Conservation (phyloP, 2,113 vertebrate species). For the Tragelaphus buxtoni region DNA sequence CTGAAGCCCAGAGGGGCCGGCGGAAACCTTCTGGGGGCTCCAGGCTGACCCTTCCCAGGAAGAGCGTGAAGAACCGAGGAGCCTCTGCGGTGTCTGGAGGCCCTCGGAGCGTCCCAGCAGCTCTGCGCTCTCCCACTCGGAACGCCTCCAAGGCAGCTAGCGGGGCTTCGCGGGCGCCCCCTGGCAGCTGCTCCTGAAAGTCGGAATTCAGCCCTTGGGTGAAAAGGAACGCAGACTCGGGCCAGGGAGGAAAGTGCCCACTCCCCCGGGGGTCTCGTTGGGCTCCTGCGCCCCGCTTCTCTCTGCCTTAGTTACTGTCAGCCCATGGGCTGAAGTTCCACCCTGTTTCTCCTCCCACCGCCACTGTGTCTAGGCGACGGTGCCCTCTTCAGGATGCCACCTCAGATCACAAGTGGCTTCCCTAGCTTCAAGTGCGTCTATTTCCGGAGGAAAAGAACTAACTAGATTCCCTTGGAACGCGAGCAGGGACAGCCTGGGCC, state of each 20-base stretch:
- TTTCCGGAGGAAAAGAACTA: neutral
- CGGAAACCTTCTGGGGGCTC: neutral
- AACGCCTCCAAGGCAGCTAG: neutral
- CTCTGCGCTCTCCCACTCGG: too few relatives aligned
- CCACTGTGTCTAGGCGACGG: neutral
- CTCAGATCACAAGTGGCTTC: neutral
- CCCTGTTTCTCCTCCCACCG: too few relatives aligned
- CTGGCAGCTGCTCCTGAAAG: neutral
- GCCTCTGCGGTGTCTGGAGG: neutral
- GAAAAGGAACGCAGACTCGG: neutral
- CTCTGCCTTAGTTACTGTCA: too few relatives aligned
- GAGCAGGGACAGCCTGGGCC: neutral
- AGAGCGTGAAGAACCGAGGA: neutral
- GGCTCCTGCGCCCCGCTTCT: fast-evolving
- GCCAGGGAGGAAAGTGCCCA: neutral
- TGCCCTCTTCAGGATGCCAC: neutral
- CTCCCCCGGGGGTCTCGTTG: neutral
- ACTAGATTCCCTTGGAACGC: neutral
- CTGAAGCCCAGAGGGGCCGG: neutral
- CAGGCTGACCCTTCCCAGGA: neutral
- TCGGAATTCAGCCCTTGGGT: neutral
- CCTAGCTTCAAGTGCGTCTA: neutral
- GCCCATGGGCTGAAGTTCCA: neutral
- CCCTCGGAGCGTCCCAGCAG: fast-evolving
- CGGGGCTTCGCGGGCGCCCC: neutral